Conservation (phyloP, 1,140 invertebrate genomes). For the Hormaphis cornu region DNA sequence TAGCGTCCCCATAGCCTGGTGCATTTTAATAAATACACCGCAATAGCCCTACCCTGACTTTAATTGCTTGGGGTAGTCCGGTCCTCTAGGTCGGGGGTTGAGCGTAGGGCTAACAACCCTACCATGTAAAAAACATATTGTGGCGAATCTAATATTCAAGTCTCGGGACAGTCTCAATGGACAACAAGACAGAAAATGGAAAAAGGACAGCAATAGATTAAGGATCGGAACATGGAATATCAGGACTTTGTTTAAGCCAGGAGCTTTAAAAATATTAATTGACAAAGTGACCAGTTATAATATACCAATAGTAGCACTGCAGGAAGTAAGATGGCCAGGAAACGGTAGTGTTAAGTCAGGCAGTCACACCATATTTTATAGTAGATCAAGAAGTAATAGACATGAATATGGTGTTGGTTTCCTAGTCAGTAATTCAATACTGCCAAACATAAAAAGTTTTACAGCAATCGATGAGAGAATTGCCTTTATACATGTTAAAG, state of each 20-base stretch:
- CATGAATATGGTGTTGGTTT: not conserved
- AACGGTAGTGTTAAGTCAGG: not conserved
- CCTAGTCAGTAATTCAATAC: not conserved
- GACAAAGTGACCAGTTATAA: conserved; percentile 33
- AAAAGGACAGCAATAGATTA: not conserved
- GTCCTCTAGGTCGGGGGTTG: not conserved
- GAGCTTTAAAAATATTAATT: conserved; percentile 16
- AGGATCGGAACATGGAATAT: conserved; percentile 35
- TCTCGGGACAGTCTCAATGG: not conserved
- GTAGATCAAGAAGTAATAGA: not conserved
- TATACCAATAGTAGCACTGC: conserved; percentile 33
- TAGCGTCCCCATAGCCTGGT: no score
- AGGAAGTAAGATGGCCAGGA: conserved; percentile 11
- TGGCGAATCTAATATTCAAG: not conserved
- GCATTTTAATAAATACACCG: no score
- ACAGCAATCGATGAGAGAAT: not conserved
- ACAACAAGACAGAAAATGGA: not conserved
- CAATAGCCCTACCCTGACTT: not conserved
- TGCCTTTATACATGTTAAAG: conserved; percentile 16
- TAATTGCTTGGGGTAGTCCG: not conserved
- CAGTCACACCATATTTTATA: not conserved
- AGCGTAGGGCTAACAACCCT: not conserved
- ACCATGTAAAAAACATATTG: not conserved
- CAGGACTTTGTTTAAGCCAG: conserved; percentile 31
- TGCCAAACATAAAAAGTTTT: not conserved